Base-by-base conservation (phyloP, 2,113 vertebrate genomes). In the Cyanoramphus novaezelandiae region DNA sequence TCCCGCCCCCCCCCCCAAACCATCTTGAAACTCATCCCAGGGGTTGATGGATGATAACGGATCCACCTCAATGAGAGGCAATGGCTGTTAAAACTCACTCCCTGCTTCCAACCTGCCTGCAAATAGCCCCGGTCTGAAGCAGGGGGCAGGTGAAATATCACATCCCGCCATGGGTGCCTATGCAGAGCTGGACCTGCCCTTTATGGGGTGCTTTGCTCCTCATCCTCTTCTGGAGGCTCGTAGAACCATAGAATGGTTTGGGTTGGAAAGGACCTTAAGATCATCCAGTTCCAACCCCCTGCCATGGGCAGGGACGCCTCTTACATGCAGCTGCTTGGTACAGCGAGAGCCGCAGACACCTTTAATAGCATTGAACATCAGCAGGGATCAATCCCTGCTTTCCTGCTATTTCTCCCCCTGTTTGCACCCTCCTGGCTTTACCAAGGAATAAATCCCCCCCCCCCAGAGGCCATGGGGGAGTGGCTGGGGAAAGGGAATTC, bases 11-110 rank as follows among this genome's bases (percentile, higher is more conserved):
- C 69, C 28, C 65, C 29, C 33, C 37, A 47, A 71, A 81, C 69
- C 85, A 86, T 29, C 49, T 41, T 25, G 68, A 92, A 92, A 86
- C 39, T 93, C 49, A 5, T 95, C 82, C 93, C 67, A 68, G 57
- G 90, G 85, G 80, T 80, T 85, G 94, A 92, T 28, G 71, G 94
- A 95, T 96, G 93, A 72, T 39, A 43, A 84, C 81, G 57, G 62
- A 78, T 63, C 67, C 91, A 84, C 65, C 43, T 82, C 12, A 8
- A 57, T 44, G 89, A 4, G 2, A 82, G 94, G 94, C 94, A 86
- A 27, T 92, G 69, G 81, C 92, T 25, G 9, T 68, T 52, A 89
- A 88, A 95, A 95, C 93, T 95, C 89, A 89, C 91, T 81, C 20
- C 69, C 69, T 92, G 25, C 85, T 95, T 82, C 91, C 89, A 91